These are phyloP conservation scores for Sebastes elongatus DNA, from an alignment of 2,797 vertebrate species.

Conservation along the genomic window DNA sequence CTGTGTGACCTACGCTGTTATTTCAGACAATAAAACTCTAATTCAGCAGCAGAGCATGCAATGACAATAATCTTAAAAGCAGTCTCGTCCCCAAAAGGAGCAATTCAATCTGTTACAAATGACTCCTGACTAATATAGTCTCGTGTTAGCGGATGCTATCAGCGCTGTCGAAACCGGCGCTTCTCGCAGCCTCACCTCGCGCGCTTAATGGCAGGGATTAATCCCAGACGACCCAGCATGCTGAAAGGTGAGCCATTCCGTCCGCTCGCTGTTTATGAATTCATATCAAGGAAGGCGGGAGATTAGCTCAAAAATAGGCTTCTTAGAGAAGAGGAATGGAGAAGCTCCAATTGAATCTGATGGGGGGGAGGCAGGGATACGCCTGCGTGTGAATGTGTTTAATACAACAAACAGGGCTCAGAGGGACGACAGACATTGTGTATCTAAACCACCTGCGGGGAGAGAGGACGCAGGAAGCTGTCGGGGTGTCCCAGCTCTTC, in stretches of 20 bases:
- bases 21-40: constrained; percentile 24
- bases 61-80: constrained; percentile 32
- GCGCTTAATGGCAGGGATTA: constrained; percentile 58
- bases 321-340: constrained; percentile 29
- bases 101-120: constrained; percentile 38
- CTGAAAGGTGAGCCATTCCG: constrained; percentile 47
- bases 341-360: constrained; percentile 40
- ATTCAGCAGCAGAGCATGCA: background rate
- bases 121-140: constrained; percentile 40
- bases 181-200: constrained; percentile 24
- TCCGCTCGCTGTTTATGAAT: constrained; percentile 45
- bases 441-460: constrained; percentile 85
- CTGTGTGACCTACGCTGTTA: constrained; percentile 27
- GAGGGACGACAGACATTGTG: constrained; percentile 76
- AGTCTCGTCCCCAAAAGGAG: constrained; percentile 23
- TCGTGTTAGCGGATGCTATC: constrained; percentile 46
- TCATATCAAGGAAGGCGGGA: constrained; percentile 49
- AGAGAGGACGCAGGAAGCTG: constrained; percentile 83
- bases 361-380: background rate
- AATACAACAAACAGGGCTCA: constrained; percentile 81
- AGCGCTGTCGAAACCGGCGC: constrained; percentile 9
- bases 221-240: constrained; percentile 27
- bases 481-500: constrained; percentile 85
- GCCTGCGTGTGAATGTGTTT: constrained; percentile 28
- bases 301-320: constrained; percentile 56